Evolutionary conservation across 2,797 vertebrate genomes (phyloP).

Genomic region (Pseudomugil gertrudae): DNA sequence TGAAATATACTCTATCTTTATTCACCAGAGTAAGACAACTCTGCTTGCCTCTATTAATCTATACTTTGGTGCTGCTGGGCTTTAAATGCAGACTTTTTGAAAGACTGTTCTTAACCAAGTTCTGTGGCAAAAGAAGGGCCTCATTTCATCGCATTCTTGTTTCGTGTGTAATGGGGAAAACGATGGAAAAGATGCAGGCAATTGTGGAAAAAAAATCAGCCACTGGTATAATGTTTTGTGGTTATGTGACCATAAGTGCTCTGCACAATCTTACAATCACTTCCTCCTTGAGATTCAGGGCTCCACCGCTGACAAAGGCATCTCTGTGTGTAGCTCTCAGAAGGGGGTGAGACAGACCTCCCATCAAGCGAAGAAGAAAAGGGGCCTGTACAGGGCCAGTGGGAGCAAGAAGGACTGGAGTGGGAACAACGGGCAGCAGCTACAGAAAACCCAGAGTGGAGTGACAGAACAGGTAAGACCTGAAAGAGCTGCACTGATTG

Average conservation of each 20-base stretch:
- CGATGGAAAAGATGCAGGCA: conserved; percentile 57
- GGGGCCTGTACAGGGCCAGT: conserved; percentile 63
- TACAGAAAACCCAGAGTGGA: conserved; percentile 60
- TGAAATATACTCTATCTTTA: conserved; percentile 44
- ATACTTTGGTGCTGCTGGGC: conserved; percentile 26
- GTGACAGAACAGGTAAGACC: conserved; percentile 80
- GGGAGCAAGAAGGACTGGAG: conserved; percentile 68
- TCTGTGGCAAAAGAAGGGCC: conserved; percentile 58
- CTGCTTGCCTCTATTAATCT: conserved; percentile 32
- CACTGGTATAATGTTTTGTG: conserved; percentile 62
- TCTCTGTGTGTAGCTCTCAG: conserved; percentile 77
- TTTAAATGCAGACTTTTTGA: conserved; percentile 46
- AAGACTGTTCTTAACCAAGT: conserved; percentile 24
- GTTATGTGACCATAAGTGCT: conserved; percentile 59
- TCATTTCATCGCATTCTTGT: conserved; percentile 63
- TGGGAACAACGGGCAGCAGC: conserved; percentile 71
- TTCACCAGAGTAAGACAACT: conserved; percentile 44
- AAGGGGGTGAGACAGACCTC: conserved; percentile 70
- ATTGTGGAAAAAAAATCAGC: conserved; percentile 52
- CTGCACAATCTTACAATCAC: conserved; percentile 56
- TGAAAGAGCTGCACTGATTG: conserved; percentile 54
- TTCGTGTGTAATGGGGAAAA: conserved; percentile 66
- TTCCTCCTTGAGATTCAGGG: conserved; percentile 51
- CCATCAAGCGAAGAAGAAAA: conserved; percentile 70
- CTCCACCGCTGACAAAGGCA: conserved; percentile 62